Conservation (phyloP, 2,888 invertebrate genomes). For the Abrostola tripartita region DNA sequence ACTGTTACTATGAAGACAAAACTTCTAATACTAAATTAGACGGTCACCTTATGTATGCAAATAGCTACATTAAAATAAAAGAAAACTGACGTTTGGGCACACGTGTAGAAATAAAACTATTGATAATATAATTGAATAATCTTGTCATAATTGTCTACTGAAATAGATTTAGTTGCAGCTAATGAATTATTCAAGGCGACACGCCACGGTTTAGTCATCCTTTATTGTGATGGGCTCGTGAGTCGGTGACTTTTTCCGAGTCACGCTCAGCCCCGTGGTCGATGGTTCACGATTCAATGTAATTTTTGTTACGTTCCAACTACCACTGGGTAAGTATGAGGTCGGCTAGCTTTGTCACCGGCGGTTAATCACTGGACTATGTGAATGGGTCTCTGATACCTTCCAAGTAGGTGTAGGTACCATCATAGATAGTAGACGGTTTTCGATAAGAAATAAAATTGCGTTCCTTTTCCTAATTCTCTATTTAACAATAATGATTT, state of each 20-base stretch:
- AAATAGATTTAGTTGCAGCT: slow-evolving; percentile 34
- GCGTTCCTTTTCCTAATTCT: too few relatives aligned
- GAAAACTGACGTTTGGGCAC: slow-evolving; percentile 9
- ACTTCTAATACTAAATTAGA: background rate
- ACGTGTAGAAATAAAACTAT: slow-evolving; percentile 39
- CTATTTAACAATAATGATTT: too few relatives aligned
- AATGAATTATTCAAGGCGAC: slow-evolving; percentile 51
- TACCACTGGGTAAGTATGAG: slow-evolving; percentile 12
- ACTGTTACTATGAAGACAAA: too few relatives aligned
- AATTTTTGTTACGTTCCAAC: slow-evolving; percentile 42
- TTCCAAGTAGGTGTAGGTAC: background rate
- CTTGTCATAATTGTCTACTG: slow-evolving; percentile 15
- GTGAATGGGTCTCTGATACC: background rate
- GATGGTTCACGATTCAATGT: slow-evolving; percentile 50
- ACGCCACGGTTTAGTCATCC: slow-evolving; percentile 42
- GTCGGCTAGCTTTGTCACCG: background rate
- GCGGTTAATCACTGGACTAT: background rate
- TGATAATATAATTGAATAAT: slow-evolving; percentile 24
- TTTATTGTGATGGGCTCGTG: slow-evolving; percentile 50
- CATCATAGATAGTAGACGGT: too few relatives aligned
- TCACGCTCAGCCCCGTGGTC: slow-evolving; percentile 41
- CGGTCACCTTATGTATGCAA: slow-evolving; percentile 27
- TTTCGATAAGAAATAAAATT: too few relatives aligned
- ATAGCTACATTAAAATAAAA: slow-evolving; percentile 18
- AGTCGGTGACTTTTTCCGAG: slow-evolving; percentile 51